Base-by-base conservation (phyloP, 2,888 invertebrate species). In the Machimus atricapillus region DNA sequence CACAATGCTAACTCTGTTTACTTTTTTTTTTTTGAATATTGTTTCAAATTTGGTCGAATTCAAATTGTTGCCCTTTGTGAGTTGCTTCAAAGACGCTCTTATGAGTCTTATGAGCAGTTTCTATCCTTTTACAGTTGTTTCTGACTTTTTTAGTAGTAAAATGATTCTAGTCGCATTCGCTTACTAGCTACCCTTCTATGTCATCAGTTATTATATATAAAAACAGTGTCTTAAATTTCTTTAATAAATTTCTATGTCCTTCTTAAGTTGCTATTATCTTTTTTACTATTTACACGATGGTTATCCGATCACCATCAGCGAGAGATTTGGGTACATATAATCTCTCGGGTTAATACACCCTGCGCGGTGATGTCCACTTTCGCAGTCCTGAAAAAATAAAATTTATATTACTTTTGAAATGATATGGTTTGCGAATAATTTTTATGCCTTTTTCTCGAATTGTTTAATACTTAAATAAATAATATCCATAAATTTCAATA, bases 301-400 rank as follows among this genome's bases (percentile, higher is more conserved):
- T 89, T 91, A 91, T 92, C 92, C 91, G 91, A 91, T 90, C 90
- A 90, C 90, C 91, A 91, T 91, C 90, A 90, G 87, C 88, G 89
- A 91, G 92, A 92, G 92, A 92, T 91, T 91, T 91, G 92, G 92
- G 92, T 92, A 92, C 92, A 89, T 89, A 88, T 90, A 91, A 92
- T 91, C 91, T 91, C 92, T 91, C 89, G 89, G 90, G 90, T 89
- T 56, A 85, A 91, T 91, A 92, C 92, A 92, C 92, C 92, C 92
- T 92, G 92, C 92, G 92, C 91, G 92, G 92, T 91, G 92, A 92
- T 92, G 92, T 91, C 92, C 92, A 92, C 92, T 91, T 90, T 90
- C 91, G 91, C 91, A 92, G 92, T 92, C 92, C 92, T 92, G 89
- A 7, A 90, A 66, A 12, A 31, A 19, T 73, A 52, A 40, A 78